Base-by-base conservation (phyloP, 2,797 vertebrate species). In the Phoebastria nigripes region DNA sequence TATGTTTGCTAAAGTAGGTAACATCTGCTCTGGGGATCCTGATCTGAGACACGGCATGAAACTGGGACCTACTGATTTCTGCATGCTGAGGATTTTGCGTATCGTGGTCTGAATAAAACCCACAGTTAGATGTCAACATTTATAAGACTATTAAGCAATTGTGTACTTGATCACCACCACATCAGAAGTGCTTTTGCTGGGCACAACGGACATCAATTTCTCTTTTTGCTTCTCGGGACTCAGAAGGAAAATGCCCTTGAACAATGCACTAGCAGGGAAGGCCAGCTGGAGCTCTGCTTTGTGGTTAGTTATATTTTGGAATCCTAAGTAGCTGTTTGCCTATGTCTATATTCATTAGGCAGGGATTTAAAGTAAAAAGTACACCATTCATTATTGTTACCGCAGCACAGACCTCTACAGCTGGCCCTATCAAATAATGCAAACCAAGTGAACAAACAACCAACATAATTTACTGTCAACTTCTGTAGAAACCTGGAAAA, bases 291-390 rank as follows among this genome's bases (percentile, higher is more conserved):
- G 87, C 54, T 90, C 87, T 95, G 92, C 66, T 71, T 84, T 91
- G 87, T 92, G 81, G 87, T 96, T 96, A 90, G 76, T 87, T 96
- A 83, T 94, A 90, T 93, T 95, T 95, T 94, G 85, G 89, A 95
- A 96, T 94, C 70, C 63, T 82, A 85, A 96, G 63, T 83, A 97
- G 86, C 90, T 95, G 90, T 83, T 95, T 92, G 85, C 70, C 71
- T 95, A 91, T 80, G 96, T 96, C 96, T 95, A 41, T 96, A 97
- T 96, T 96, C 93, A 95, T 97, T 97, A 96, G 85, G 62, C 79
- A 93, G 89, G 91, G 86, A 89, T 96, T 94, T 96, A 96, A 97
- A 95, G 72, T 56, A 92, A 95, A 89, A 94, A 84, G 63, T 82
- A 76, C 92, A 86, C 78, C 70, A 84, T 95, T 96, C 93, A 84